phyloP scores from a whole-genome alignment of 2,797 vertebrate species.

The Balearica regulorum region DNA sequence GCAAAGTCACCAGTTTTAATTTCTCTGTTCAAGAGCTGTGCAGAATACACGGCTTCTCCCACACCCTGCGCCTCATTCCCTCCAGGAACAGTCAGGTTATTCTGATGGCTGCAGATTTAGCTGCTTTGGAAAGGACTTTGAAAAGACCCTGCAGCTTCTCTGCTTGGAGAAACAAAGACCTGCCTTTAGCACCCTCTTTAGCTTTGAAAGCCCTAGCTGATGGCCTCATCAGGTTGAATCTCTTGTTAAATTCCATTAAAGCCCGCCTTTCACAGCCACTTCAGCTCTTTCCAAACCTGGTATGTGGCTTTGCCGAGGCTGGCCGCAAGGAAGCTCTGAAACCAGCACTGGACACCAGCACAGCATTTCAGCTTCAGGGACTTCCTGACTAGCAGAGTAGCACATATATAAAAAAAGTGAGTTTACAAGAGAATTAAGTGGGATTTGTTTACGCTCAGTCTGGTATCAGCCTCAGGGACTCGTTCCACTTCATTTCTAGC shows the following conservation, averaged over 20 bases:
- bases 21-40: not conserved
- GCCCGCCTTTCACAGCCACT: not conserved
- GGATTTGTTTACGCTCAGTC: not conserved
- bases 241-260: not conserved
- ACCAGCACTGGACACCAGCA: not conserved
- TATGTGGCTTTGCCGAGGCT: not conserved
- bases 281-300: not conserved
- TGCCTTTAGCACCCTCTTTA: rapidly evolving
- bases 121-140: not conserved
- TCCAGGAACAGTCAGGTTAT: rapidly evolving
- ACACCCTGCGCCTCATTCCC: too few relatives aligned
- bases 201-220: not conserved
- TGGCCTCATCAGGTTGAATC: rapidly evolving
- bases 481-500: not conserved
- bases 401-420: not conserved
- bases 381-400: not conserved
- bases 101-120: rapidly evolving
- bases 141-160: not conserved
- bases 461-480: not conserved
- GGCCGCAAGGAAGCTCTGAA: not conserved
- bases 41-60: rapidly evolving
- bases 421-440: not conserved
- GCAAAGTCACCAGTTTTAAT: rapidly evolving
- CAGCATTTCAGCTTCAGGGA: rapidly evolving
- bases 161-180: not conserved